Evolutionary conservation across 2,113 vertebrate genomes (phyloP).

Genomic region (Redunca redunca): DNA sequence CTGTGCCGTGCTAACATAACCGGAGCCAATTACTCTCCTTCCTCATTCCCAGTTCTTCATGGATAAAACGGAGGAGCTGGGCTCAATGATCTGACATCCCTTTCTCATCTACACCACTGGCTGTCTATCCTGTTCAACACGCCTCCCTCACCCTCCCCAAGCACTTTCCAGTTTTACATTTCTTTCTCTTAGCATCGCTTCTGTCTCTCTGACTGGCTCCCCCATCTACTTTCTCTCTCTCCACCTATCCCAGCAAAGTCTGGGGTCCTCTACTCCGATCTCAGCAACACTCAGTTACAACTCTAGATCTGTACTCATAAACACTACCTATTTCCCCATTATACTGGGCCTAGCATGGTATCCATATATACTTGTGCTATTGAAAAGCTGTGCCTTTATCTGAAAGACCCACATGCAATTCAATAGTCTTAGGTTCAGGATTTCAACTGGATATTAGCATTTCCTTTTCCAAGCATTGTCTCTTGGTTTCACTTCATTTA

Average conservation of each 20-base stretch:
- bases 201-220: neutral
- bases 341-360: neutral
- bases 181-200: neutral
- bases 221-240: neutral
- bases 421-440: neutral
- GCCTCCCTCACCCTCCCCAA: neutral
- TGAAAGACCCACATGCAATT: neutral
- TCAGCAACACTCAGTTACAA: neutral
- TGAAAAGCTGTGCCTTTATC: neutral
- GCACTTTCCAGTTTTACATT: neutral
- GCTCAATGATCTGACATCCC: neutral
- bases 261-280: neutral
- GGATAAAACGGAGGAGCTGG: neutral
- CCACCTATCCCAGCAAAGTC: neutral
- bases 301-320: neutral
- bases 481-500: conserved; percentile 6
- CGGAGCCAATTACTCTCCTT: neutral
- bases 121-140: neutral
- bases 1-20: neutral
- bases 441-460: neutral
- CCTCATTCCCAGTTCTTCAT: neutral
- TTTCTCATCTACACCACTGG: neutral
- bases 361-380: neutral
- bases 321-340: neutral
- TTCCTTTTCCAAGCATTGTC: conserved; percentile 14